Evolutionary conservation across 2,113 vertebrate species (phyloP), one percentile per base, ranked within the genome.

Genomic region (Atrichornis clamosus): DNA sequence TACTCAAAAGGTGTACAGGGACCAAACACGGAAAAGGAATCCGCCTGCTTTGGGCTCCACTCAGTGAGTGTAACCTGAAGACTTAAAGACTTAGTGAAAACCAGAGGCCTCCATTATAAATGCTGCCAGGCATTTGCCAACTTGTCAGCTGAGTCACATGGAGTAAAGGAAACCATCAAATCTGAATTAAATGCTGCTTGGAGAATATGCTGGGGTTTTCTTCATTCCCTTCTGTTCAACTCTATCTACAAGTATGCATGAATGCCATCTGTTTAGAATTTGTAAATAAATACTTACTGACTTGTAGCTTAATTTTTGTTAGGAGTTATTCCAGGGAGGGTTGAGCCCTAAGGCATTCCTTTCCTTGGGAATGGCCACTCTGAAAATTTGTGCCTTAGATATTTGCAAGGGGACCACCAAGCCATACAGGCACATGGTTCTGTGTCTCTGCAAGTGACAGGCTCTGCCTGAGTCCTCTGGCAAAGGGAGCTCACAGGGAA

Each of bases 101-200:
- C 17, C 63, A 86, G 83, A 93, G 67, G 50, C 55, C 55, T 86
- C 19, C 11, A 59, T 69, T 77, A 65, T 27, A 90, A 92, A 84
- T 27, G 64, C 86, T 86, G 80, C 67, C 88, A 86, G 55, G 59
- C 67, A 74, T 58, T 95, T 93, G 83, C 94, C 95, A 93, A 11
- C 88, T 83, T 94, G 58, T 90, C 90, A 27, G 53, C 6, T 44
- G 24, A 77, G 46, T 83, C 67, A 35, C 26, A 60, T 0, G 2
- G 58, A 91, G 58, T 62, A 58, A 85, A 87, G 50, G 55, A 92
- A 94, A 83, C 63, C 59, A 83, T 87, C 68, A 69, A 75, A 85
- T 85, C 63, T 58, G 49, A 83, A 92, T 88, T 79, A 92, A 88
- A 37, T 50, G 35, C 68, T 92, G 33, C 50, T 84, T 73, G 42